Percentiles rank a stretch among this genome's conserved stretches.
phyloP scores from a whole-genome alignment of 2,113 vertebrate genomes.

The Bujurquina vittata region DNA sequence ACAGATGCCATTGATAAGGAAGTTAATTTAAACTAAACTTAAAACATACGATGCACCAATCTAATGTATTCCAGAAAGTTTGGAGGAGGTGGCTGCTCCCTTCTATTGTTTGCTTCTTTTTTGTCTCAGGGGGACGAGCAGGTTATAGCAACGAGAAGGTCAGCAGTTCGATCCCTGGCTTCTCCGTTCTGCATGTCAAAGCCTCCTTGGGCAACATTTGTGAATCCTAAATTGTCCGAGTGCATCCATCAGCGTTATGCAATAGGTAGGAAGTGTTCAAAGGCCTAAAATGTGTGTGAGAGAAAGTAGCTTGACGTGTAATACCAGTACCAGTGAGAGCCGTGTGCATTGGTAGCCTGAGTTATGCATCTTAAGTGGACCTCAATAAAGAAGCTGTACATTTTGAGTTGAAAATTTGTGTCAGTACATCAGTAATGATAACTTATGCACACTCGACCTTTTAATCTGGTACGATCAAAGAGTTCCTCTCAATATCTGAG shows the following conservation, averaged over 20 bases:
- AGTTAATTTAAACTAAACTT: neutral
- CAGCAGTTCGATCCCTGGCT: neutral
- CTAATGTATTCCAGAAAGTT: no score
- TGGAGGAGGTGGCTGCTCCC: no score
- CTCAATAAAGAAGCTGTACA: neutral
- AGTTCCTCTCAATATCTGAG: neutral
- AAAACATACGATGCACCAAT: neutral
- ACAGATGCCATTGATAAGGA: neutral
- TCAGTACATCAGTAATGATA: neutral
- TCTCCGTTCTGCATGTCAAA: neutral
- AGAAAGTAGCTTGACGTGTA: neutral
- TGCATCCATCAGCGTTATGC: neutral
- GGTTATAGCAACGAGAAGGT: neutral
- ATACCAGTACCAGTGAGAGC: neutral
- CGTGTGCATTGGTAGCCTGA: neutral
- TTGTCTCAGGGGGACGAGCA: neutral
- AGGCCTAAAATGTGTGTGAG: neutral
- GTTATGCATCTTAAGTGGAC: neutral
- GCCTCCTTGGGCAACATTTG: neutral
- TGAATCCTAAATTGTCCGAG: neutral
- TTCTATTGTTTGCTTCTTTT: neutral
- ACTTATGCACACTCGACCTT: neutral
- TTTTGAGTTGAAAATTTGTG: neutral
- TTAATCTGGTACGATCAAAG: slow-evolving; percentile 6
- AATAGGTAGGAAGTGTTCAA: neutral